These are phyloP conservation scores for Archegozetes longisetosus DNA, from an alignment of 1,140 invertebrate genomes.

Conservation along the genomic window DNA sequence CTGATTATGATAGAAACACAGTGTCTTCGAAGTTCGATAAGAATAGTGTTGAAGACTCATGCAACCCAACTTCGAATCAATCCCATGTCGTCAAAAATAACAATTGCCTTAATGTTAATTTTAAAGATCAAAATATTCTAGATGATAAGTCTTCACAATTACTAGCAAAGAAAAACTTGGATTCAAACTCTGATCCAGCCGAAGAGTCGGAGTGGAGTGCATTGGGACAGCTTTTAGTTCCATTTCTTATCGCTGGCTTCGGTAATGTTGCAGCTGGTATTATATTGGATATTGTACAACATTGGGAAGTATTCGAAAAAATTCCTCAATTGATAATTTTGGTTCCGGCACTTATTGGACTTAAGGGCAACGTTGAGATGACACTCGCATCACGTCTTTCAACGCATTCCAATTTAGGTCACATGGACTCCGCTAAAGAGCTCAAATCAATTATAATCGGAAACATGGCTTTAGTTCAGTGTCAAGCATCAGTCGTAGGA, in stretches of 20 bases:
- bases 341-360: constrained; percentile 78
- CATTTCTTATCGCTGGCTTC: constrained; percentile 33
- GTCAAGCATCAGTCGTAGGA: constrained; percentile 1
- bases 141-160: too few species aligned
- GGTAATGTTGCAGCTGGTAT: constrained; percentile 34
- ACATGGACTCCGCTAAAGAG: constrained; percentile 48
- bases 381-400: constrained; percentile 82
- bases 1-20: too few species aligned
- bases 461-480: constrained; percentile 71
- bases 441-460: constrained; percentile 58
- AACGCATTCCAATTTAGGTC: constrained; percentile 49
- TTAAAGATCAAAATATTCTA: too few species aligned
- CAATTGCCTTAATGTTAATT: too few species aligned
- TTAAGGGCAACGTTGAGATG: constrained; percentile 96
- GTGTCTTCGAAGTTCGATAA: too few species aligned
- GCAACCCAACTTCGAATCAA: too few species aligned
- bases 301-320: constrained; percentile 32
- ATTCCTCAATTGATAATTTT: constrained; percentile 46
- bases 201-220: too few species aligned
- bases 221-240: constrained; percentile 32
- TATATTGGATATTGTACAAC: constrained; percentile 32
- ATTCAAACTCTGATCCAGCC: too few species aligned
- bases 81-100: too few species aligned
- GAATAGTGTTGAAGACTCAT: too few species aligned
- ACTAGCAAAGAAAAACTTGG: too few species aligned